Evolutionary conservation across 2,113 vertebrate species (phyloP), one percentile per base, ranked within the genome.

Genomic region (Cairina moschata): DNA sequence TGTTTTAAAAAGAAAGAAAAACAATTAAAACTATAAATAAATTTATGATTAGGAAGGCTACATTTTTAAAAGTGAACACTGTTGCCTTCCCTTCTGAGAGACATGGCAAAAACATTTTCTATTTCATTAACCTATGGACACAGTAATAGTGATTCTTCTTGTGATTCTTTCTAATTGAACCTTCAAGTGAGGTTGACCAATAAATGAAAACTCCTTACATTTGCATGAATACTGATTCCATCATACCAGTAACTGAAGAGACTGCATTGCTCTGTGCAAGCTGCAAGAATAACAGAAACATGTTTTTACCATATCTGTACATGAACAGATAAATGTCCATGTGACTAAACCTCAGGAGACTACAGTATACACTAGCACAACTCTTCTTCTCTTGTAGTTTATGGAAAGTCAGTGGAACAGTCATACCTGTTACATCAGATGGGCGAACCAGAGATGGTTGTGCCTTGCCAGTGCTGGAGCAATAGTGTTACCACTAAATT

Each of bases 71-170:
- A 68, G 18, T n/a, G 7, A 85, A 29, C 2, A 7, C n/a, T 48
- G 32, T 65, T 67, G 14, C 65, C 66, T 54, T 80, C 29, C 34
- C 74, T 87, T 86, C 40, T 36, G 60, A 63, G 42, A 34, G 14
- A 31, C 1, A 40, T 66, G 74, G 86, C 36, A 83, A 26, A 65
- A 58, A 38, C 92, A 94, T 96, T 95, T 92, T 92, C 56, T 65
- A 90, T 71, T 95, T 95, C 90, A 97, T 90, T 93, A 96, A 83
- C 40, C 89, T 76, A 62, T 21, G 26, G 32, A 62, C 67, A 50
- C 55, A 69, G 40, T 77, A 63, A 89, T 92, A 95, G 86, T 52
- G 48, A 95, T 36, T 31, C 17, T 60, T 84, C 71, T 91, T 85
- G 92, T 87, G 20, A 48, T 44, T 44, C 44, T 44, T 44, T 17